Base-by-base conservation (phyloP, 2,113 vertebrate species). In the Ceuthmochares aereus region DNA sequence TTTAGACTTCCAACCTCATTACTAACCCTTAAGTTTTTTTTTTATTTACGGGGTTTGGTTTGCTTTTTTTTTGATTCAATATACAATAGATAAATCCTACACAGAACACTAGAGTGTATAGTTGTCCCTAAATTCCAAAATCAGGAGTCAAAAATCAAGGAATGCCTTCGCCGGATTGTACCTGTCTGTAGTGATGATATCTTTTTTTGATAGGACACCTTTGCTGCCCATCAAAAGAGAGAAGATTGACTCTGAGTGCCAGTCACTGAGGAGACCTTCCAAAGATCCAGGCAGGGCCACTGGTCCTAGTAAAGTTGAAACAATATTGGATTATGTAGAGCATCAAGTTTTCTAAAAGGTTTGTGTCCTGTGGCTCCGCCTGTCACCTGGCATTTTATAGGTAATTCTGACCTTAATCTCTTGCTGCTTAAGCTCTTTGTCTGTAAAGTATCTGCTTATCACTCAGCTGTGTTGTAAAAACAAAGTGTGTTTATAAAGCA, bases 181-280 rank as follows among this genome's bases (percentile, higher is more conserved):
- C 45, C n/a, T 20, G 14, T 21, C 21, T 1, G 0, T 4, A 37
- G 40, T 5, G 12, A 9, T 56, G 14, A 13, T 36, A 15, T 25
- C 1, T 29, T 14, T 70, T 69, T 69, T 37, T 49, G 7, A 55
- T 43, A 32, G 13, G 7, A 49, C 43, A 14, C 11, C 9, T 21
- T 49, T 52, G 26, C 9, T 70, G 26, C n/a, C 32, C 32, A 8
- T n/a, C 1, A 2, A 2, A 69, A 47, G 68, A n/a, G 22, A 20
- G 42, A 80, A 40, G 13, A 26, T 36, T 66, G 86, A 12, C 4
- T 73, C 8, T 30, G 9, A 5, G 17, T 52, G n/a, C 17, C 43
- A 27, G 25, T 14, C 40, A 23, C 4, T 10, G 32, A 84, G 42
- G 15, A 60, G 17, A n/a, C 34, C 30, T 73, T 60, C 37, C 22